Percentiles rank a stretch among this genome's conserved stretches.
These are phyloP conservation scores for Bugulina stolonifera DNA, from an alignment of 2,888 invertebrate species.

Conservation along the genomic window DNA sequence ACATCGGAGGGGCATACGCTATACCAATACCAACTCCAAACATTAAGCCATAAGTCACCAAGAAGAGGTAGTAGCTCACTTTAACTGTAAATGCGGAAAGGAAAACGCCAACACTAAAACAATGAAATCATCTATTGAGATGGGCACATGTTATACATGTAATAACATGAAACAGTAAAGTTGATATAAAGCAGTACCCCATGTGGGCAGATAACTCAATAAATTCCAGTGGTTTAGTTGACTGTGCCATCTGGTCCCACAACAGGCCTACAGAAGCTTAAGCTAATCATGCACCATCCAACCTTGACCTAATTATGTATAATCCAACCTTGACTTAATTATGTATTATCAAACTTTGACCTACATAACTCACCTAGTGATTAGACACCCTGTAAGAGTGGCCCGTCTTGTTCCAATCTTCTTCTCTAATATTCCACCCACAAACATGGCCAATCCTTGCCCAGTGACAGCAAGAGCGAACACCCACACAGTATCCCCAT, in stretches of 20 bases:
- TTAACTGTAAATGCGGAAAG: conserved; percentile 41
- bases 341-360: too few species aligned
- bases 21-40: conserved; percentile 42
- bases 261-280: too few species aligned
- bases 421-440: conserved; percentile 44
- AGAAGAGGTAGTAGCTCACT: conserved; percentile 34
- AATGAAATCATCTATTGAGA: too few species aligned
- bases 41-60: conserved; percentile 42
- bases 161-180: background rate
- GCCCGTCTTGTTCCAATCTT: conserved; percentile 40
- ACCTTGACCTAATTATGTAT: too few species aligned
- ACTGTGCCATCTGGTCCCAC: too few species aligned
- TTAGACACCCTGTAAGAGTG: conserved; percentile 39
- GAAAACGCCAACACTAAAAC: conserved; percentile 38
- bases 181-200: too few species aligned
- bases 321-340: too few species aligned
- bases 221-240: too few species aligned
- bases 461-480: conserved; percentile 38
- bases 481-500: conserved; percentile 41
- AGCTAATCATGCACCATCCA: too few species aligned
- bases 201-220: too few species aligned
- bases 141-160: background rate
- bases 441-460: conserved; percentile 44
- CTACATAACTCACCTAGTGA: too few species aligned
- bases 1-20: conserved; percentile 45